Evolutionary conservation across 2,113 vertebrate genomes (phyloP).

Genomic region (Channa maculata): DNA sequence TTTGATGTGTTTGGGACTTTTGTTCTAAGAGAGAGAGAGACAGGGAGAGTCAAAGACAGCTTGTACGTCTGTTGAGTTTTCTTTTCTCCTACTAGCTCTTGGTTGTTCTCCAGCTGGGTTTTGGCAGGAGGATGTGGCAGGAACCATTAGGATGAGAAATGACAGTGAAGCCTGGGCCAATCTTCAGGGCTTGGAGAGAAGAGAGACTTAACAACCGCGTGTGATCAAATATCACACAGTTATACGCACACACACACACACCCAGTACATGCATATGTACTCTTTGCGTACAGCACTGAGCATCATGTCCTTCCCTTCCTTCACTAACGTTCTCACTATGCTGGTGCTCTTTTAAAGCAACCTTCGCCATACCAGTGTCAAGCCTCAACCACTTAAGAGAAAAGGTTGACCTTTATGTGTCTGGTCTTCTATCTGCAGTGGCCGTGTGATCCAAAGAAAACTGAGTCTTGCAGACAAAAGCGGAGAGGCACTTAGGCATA

Average conservation of each 20-base stretch:
- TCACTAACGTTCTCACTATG: neutral
- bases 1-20: slow-evolving; percentile 15
- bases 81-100: slow-evolving; percentile 66
- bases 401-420: slow-evolving; percentile 63
- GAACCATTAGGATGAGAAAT: slow-evolving; percentile 81
- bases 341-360: slow-evolving; percentile 19
- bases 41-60: slow-evolving; percentile 40
- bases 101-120: slow-evolving; percentile 64
- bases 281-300: slow-evolving; percentile 4
- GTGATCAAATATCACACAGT: slow-evolving; percentile 26
- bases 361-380: neutral
- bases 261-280: slow-evolving; percentile 31
- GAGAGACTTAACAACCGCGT: slow-evolving; percentile 69
- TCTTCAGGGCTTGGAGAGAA: slow-evolving; percentile 70
- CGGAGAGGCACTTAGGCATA: slow-evolving; percentile 60
- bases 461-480: slow-evolving; percentile 57
- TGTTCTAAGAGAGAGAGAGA: slow-evolving; percentile 33
- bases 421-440: slow-evolving; percentile 35
- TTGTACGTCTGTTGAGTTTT: slow-evolving; percentile 66
- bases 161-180: slow-evolving; percentile 73
- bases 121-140: slow-evolving; percentile 77
- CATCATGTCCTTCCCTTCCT: slow-evolving; percentile 12
- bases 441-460: slow-evolving; percentile 39
- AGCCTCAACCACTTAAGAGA: slow-evolving; percentile 33
- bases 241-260: slow-evolving; percentile 7